Evolutionary conservation across 2,113 vertebrate species (phyloP), one percentile per base, ranked within the genome.

Genomic region (Xiphophorus couchianus): DNA sequence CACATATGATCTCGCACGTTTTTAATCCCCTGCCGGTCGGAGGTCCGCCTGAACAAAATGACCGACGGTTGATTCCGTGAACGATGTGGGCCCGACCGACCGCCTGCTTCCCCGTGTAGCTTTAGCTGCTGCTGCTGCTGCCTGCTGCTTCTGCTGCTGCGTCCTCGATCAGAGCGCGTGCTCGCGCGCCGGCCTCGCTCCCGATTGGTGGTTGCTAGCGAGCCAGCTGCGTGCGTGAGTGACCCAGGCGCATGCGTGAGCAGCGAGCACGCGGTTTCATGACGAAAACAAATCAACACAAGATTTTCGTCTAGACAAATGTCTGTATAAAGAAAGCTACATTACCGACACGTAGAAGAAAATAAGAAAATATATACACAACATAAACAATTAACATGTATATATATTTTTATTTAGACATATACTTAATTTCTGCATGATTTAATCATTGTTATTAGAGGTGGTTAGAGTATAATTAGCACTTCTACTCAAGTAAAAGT

Each of bases 1-100:
- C 93, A 92, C 93, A 94, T 93, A 93, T 83, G 93, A 91, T 92
- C 88, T 73, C 28, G 73, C 89, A 86, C 90, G 90, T 87, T 90
- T 90, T 79, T 89, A 91, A 89, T 90, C 90, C 51, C 88, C 91
- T 69, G 91, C 88, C 84, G 93, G 92, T 88, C 87, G 92, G 86
- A 93, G 91, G 85, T 94, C 91, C 92, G 90, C 90, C 84, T 92
- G 84, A 82, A 91, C 92, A 92, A 94, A 93, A 92, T 93, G 92
- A 93, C 78, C 91, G 93, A 90, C 87, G 78, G 71, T 54, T 66
- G 87, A 88, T 58, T 84, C 87, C 77, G 90, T 89, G 71, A 76
- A 78, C 81, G 84, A 60, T 81, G 33, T 79, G 73, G 90, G 89
- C 88, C 90, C 74, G 78, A 17, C 77, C 74, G 83, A 17, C 77